Percentiles rank a stretch among this genome's conserved stretches.
Conservation (phyloP, 2,797 vertebrate species). For the Silurus lanzhouensis region DNA sequence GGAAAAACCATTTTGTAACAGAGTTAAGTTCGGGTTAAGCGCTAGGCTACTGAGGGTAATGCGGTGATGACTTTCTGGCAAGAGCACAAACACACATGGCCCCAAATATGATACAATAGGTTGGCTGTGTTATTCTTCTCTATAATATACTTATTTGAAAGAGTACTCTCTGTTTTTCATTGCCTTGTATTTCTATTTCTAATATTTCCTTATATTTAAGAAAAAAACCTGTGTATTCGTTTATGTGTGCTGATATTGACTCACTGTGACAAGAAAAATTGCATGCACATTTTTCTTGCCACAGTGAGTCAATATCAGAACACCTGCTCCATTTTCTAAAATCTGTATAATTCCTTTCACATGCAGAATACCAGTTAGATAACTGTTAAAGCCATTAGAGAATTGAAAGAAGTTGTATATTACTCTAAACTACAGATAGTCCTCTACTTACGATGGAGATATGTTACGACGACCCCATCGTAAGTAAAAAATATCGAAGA, state of each 20-base stretch:
- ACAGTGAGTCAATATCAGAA: not conserved
- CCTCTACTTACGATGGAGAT: no score
- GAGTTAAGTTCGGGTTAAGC: constrained; percentile 10
- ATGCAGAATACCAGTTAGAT: not conserved
- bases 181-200: no score
- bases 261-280: no score
- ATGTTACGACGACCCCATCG: no score
- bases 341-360: not conserved
- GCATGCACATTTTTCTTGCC: not conserved
- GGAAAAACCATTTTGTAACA: constrained; percentile 3
- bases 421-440: constrained; percentile 5
- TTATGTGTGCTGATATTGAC: not conserved
- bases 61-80: constrained; percentile 14
- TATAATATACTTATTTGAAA: not conserved
- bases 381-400: constrained; percentile 38
- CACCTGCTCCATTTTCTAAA: not conserved
- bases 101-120: not conserved
- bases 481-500: no score
- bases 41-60: constrained; percentile 24
- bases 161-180: constrained; percentile 5
- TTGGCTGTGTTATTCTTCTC: constrained; percentile 14
- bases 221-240: constrained; percentile 8
- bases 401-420: constrained; percentile 9
- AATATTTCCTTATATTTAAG: not conserved
- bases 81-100: not conserved